Percentiles rank a stretch among this genome's conserved stretches.
These are phyloP conservation scores for Hemistola chrysoprasaria DNA, from an alignment of 2,888 invertebrate genomes.

Conservation along the genomic window DNA sequence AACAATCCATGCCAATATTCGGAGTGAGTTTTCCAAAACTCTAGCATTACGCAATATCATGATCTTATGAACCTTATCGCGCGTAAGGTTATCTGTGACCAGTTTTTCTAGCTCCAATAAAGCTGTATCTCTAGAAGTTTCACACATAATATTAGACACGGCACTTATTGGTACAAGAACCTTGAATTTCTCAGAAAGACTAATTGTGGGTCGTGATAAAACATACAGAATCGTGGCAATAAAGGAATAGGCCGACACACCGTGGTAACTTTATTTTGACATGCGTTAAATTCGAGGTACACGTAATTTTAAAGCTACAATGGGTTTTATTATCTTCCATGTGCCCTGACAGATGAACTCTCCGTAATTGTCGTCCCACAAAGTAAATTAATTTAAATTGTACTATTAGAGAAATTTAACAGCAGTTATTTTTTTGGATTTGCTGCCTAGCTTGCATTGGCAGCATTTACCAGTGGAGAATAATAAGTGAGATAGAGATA, in stretches of 20 bases:
- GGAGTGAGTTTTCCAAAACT: no score
- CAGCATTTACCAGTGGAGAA: no score
- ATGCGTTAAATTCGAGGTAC: conserved; percentile 16
- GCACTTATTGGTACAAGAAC: conserved; percentile 22
- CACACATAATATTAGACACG: conserved; percentile 24
- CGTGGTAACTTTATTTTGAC: conserved; percentile 23
- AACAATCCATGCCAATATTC: no score
- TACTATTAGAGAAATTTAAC: no score
- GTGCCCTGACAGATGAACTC: neutral
- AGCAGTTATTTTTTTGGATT: no score
- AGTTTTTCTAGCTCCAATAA: conserved; percentile 4
- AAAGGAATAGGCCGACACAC: conserved; percentile 26
- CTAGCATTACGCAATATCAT: no score
- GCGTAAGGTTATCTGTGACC: no score
- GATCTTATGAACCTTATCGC: no score
- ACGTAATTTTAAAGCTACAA: neutral
- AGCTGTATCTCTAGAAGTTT: conserved; percentile 16
- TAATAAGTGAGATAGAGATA: no score
- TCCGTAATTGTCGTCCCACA: no score
- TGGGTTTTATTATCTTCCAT: neutral
- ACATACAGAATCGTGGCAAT: conserved; percentile 25
- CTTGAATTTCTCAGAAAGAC: conserved; percentile 25
- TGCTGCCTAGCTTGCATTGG: no score
- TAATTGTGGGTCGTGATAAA: conserved; percentile 23
- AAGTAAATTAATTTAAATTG: no score